phyloP scores from a whole-genome alignment of 2,113 vertebrate genomes.

The Addax nasomaculatus region DNA sequence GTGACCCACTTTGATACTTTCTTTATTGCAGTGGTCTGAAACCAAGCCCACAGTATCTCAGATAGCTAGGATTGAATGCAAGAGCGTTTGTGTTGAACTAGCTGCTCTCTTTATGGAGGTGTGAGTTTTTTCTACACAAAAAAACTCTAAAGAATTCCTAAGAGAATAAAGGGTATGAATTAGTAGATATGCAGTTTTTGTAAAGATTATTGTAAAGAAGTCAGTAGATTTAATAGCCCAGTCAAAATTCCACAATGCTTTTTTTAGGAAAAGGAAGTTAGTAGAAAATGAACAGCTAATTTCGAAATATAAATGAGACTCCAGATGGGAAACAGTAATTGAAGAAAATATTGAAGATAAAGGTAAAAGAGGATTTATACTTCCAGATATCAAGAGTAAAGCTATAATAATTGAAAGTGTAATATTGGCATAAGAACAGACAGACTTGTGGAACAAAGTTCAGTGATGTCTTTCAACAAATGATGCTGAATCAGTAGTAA shows the following conservation, averaged over 20 bases:
- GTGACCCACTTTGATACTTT: background rate
- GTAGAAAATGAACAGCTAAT: background rate
- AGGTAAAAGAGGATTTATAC: background rate
- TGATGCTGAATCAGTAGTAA: background rate
- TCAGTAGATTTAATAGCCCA: background rate
- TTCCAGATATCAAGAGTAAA: background rate
- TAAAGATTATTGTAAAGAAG: slow-evolving; percentile 13
- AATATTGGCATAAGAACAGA: background rate
- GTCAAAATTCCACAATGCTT: background rate
- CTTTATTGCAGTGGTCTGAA: background rate
- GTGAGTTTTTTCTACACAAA: background rate
- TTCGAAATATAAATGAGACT: background rate
- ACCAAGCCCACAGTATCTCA: background rate
- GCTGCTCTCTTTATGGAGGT: too few species aligned
- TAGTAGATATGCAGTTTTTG: background rate
- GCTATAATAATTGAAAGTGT: background rate
- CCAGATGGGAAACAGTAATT: background rate
- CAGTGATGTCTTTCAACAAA: background rate
- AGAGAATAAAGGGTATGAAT: background rate
- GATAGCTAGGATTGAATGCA: background rate
- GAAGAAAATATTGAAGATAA: background rate
- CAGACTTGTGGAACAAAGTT: background rate
- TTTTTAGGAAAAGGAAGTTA: background rate
- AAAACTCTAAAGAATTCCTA: background rate
- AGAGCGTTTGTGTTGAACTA: background rate